Evolutionary conservation across 2,113 vertebrate genomes (phyloP).

Genomic region (Podarcis raffonei): DNA sequence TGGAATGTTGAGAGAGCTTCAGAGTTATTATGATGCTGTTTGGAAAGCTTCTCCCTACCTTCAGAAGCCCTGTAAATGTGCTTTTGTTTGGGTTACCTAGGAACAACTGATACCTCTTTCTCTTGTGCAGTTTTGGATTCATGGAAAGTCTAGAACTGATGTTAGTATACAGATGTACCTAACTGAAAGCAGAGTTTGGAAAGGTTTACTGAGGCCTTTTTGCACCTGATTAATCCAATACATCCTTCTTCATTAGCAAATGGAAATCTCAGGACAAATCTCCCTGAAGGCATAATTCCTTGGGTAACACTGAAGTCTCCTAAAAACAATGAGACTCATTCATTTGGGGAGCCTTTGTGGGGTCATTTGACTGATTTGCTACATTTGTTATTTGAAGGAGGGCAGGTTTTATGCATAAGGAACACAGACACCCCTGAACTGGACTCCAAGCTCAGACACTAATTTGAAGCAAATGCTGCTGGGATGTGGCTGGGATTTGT

Average conservation of each 20-base stretch:
- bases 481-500: background rate
- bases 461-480: constrained; percentile 18
- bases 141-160: background rate
- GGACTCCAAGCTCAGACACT: constrained; percentile 34
- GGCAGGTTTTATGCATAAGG: constrained; percentile 37
- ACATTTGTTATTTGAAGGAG: background rate
- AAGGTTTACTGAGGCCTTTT: background rate
- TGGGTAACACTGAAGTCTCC: constrained; percentile 20
- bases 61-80: background rate
- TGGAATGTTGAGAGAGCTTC: too few relatives aligned
- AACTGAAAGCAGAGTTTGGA: background rate
- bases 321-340: constrained; percentile 42
- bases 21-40: background rate
- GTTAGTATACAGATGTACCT: background rate
- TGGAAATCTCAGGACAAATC: constrained; percentile 19
- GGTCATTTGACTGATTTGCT: background rate
- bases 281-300: constrained; percentile 9
- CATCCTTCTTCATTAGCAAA: constrained; percentile 9
- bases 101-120: background rate
- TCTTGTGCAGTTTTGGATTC: background rate
- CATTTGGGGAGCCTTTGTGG: constrained; percentile 28
- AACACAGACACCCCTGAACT: constrained; percentile 26
- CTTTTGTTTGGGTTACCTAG: background rate
- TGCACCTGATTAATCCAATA: constrained; percentile 21
- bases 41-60: background rate